These are phyloP conservation scores for Montipora cactus DNA, from an alignment of 64 coral and sea anemone species.

Conservation along the genomic window DNA sequence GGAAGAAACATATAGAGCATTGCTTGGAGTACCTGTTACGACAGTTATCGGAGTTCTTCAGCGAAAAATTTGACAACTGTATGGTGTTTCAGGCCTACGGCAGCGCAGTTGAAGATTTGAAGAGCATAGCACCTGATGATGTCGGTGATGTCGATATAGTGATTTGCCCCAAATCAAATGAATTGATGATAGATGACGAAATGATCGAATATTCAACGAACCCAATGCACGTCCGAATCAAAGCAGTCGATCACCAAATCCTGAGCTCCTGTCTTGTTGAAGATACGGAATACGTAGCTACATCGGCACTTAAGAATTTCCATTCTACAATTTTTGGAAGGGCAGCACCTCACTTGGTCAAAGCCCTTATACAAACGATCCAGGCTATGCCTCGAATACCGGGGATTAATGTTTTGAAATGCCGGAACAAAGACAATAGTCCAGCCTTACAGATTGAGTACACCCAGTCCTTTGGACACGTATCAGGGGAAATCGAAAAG, in stretches of 20 bases:
- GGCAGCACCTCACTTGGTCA: neutral
- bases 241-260: constrained; percentile 9
- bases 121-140: neutral
- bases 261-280: constrained; percentile 55
- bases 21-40: neutral
- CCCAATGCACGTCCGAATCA: constrained; percentile 58
- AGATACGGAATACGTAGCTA: constrained; percentile 51
- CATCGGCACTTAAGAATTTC: constrained; percentile 66
- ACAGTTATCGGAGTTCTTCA: neutral
- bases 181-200: constrained; percentile 13
- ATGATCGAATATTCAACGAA: constrained; percentile 31
- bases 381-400: neutral
- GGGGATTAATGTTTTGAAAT: neutral
- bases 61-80: neutral
- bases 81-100: neutral
- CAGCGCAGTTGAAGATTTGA: constrained; percentile 1
- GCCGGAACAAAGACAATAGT: neutral
- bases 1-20: neutral
- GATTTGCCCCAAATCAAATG: neutral
- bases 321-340: constrained; percentile 57
- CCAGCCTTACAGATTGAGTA: neutral
- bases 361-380: neutral
- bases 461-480: neutral
- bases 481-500: neutral
- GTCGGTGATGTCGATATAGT: constrained; percentile 14